These are phyloP conservation scores for Macrocentrus cingulum DNA, from an alignment of 1,140 invertebrate genomes.

Conservation along the genomic window DNA sequence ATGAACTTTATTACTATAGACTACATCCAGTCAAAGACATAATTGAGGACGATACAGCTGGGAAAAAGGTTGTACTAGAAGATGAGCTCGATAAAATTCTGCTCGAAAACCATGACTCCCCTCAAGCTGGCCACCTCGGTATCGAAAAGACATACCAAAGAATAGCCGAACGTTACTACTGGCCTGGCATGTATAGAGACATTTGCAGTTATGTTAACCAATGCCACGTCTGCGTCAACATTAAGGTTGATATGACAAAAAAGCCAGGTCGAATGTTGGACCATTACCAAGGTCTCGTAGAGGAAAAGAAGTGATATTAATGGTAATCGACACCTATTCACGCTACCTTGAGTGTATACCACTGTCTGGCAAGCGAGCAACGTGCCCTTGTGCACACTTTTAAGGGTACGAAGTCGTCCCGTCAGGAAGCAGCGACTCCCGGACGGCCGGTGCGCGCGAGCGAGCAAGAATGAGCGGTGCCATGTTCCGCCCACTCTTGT, in stretches of 20 bases:
- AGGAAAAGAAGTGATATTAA: too few relatives aligned
- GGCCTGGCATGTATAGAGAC: neutral
- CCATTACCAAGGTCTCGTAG: too few relatives aligned
- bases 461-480: too few relatives aligned
- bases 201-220: neutral
- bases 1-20: too few relatives aligned
- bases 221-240: neutral
- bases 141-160: neutral
- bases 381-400: too few relatives aligned
- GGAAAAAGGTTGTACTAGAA: neutral
- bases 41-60: neutral
- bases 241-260: neutral
- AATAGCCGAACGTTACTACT: neutral
- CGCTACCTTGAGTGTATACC: too few relatives aligned
- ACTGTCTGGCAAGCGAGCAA: too few relatives aligned
- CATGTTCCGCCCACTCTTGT: too few relatives aligned
- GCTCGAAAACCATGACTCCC: neutral
- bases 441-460: too few relatives aligned
- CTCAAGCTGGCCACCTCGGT: slow-evolving; percentile 1
- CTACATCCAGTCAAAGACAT: neutral
- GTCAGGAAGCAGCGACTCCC: too few relatives aligned
- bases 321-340: too few relatives aligned
- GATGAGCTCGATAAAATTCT: neutral
- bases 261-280: neutral
- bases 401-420: too few relatives aligned